Evolutionary conservation across 1,140 invertebrate species (phyloP), one percentile per base, ranked within the genome.

Genomic region (Drosophila fuyamai): DNA sequence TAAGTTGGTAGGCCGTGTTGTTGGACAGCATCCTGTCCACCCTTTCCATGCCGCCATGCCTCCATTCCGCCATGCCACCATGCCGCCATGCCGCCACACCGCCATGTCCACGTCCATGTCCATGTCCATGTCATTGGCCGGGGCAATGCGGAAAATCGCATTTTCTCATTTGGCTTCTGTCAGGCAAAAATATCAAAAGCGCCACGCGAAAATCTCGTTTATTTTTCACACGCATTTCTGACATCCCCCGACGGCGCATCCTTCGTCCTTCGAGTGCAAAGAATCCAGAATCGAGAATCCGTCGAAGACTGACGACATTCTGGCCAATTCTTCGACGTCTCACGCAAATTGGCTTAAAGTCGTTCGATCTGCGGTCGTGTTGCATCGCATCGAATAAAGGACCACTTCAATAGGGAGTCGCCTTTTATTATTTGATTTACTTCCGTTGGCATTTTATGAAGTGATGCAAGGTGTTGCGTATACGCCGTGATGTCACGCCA

Each of bases 161-260:
- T 88, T 88, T 88, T 88, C 83, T 88, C 83, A 89, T 88, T 88
- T 88, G 84, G 83, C 84, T 88, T 88, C 83, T 88, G 83, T 88
- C 83, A 88, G 88, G 83, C 83, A 88, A 88, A 88, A 88, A 88
- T 88, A 88, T 88, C 83, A 88, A 88, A 88, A 88, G 83, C 83
- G 79, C 83, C 72, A 63, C 82, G 83, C 79, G 83, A 88, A 86
- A 88, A 88, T 88, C 83, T 89, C 84, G 83, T 89, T 88, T 89
- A 88, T 88, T 88, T 86, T 88, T 88, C 84, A 88, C 83, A 88
- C 84, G 79, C 79, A 83, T 88, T 88, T 83, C 83, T 86, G 82
- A 86, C 82, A 86, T 82, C 74, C 58, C 8, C 44, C 56, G 61
- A 27, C 40, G 41, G 16, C 14, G 14, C 12, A 23, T 32, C 18